Evolutionary conservation across 2,113 vertebrate genomes (phyloP).

Genomic region (Cavia aperea): DNA sequence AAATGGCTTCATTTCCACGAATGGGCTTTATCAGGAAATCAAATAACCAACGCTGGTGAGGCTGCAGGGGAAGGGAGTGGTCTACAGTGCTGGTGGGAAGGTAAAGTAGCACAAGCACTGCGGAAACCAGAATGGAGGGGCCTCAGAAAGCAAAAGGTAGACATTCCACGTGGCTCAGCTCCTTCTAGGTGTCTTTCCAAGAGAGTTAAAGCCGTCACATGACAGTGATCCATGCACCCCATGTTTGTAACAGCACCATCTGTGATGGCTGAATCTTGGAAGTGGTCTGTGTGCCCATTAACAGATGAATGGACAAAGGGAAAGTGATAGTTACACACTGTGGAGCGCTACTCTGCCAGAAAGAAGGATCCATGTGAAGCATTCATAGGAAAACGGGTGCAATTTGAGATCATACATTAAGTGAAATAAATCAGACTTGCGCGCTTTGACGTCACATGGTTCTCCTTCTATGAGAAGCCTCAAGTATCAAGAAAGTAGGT

Average conservation of each 20-base stretch:
- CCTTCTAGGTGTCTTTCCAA: not conserved
- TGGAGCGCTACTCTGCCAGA: not conserved
- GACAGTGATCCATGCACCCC: no score
- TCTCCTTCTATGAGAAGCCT: not conserved
- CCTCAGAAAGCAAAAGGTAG: not conserved
- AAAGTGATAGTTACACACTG: not conserved
- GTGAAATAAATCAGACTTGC: not conserved
- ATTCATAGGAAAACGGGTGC: not conserved
- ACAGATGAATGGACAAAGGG: not conserved
- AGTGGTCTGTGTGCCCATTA: not conserved
- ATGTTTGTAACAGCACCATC: not conserved
- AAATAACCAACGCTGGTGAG: not conserved
- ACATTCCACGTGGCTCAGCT: not conserved
- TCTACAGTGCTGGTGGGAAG: not conserved
- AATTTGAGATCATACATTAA: not conserved
- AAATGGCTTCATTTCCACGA: not conserved
- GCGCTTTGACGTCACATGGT: not conserved
- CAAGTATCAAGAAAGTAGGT: not conserved
- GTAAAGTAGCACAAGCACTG: not conserved
- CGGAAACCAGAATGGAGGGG: not conserved
- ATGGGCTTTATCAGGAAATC: not conserved
- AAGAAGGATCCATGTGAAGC: not conserved
- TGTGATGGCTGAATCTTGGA: not conserved
- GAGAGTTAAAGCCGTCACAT: not conserved
- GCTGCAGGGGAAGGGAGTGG: not conserved